A percentile compares a stretch with the other conserved stretches of the same genome.
Conservation (phyloP, 2,797 vertebrate species). For the Falco columbarius region DNA sequence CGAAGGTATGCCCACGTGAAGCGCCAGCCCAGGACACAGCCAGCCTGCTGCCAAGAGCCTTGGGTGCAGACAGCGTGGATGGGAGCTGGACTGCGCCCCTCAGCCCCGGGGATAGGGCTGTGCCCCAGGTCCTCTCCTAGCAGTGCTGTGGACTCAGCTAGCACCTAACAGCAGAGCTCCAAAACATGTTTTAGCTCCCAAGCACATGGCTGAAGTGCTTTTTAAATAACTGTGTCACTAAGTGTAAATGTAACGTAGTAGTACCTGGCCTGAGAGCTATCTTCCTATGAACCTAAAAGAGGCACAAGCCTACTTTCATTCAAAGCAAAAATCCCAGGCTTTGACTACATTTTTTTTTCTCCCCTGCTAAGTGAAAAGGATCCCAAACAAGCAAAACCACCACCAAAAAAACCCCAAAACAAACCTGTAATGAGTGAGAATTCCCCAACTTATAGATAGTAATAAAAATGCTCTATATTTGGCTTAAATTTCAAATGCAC, state of each 20-base stretch:
- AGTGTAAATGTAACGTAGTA: not conserved
- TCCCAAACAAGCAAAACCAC: not conserved
- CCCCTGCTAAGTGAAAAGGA: not conserved
- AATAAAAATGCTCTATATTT: not conserved
- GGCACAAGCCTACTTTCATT: not conserved
- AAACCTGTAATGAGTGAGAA: not conserved
- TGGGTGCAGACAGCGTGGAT: accelerated
- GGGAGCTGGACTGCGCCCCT: not conserved
- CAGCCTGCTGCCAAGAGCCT: not conserved
- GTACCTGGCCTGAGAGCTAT: not conserved
- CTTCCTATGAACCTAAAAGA: not conserved
- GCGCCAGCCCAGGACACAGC: not conserved
- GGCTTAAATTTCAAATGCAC: not conserved
- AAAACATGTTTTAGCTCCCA: not conserved
- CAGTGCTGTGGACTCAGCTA: not conserved
- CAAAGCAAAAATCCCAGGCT: not conserved
- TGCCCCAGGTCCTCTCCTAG: not conserved
- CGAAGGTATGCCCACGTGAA: not conserved
- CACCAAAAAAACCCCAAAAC: not conserved
- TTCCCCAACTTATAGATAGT: not conserved
- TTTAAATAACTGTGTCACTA: not conserved
- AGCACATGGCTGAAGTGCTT: not conserved
- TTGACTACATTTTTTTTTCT: not conserved
- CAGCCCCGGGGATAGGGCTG: not conserved
- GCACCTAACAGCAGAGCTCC: not conserved